These are phyloP conservation scores for Aleadryas rufinucha DNA, from an alignment of 2,113 vertebrate species.

Conservation along the genomic window DNA sequence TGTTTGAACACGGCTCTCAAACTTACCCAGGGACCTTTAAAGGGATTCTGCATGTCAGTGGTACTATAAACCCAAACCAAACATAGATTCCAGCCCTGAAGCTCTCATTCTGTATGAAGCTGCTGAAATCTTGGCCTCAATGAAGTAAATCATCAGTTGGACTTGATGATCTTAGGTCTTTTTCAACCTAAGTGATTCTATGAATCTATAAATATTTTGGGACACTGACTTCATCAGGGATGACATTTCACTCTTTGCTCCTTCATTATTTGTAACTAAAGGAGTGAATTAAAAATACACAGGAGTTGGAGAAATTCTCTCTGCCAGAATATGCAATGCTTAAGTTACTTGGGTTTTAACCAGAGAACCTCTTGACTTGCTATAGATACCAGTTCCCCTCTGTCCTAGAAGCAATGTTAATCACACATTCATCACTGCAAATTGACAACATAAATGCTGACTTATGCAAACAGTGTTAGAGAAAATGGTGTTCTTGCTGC, in stretches of 20 bases:
- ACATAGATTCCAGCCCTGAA: background rate
- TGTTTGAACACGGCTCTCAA: background rate
- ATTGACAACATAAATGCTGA: constrained; percentile 61
- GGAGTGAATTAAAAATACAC: background rate
- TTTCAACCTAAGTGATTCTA: background rate
- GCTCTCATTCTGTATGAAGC: background rate
- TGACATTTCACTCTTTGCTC: background rate
- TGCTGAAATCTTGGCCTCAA: background rate
- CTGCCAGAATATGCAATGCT: background rate
- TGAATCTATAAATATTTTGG: background rate
- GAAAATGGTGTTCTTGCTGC: constrained; percentile 47
- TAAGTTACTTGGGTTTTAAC: background rate
- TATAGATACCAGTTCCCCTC: background rate
- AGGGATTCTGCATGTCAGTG: background rate
- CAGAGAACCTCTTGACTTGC: background rate
- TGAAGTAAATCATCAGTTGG: background rate
- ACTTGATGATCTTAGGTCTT: background rate
- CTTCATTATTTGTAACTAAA: background rate
- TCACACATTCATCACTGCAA: constrained; percentile 41
- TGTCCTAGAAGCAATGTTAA: constrained; percentile 16
- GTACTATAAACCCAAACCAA: background rate
- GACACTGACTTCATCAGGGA: background rate
- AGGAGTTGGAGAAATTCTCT: background rate
- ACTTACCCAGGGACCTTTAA: background rate
- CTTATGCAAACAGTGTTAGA: constrained; percentile 29